A percentile compares a stretch with the other conserved stretches of the same genome.
These are phyloP conservation scores for Idris sp. DNA, from an alignment of 1,140 invertebrate species.

Conservation along the genomic window DNA sequence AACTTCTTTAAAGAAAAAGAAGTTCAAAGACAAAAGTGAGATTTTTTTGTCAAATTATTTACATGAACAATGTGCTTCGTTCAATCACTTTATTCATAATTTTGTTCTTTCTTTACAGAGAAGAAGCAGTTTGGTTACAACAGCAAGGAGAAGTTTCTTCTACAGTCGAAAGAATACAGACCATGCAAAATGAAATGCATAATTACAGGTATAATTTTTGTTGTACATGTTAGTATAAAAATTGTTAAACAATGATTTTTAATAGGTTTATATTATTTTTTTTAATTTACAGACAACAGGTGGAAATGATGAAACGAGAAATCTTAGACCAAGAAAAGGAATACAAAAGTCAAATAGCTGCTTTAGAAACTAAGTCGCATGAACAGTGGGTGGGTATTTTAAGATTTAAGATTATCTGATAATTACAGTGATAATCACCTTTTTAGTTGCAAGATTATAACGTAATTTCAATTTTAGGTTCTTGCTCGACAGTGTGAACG, in stretches of 20 bases:
- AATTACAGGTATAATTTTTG: slow-evolving; percentile 82
- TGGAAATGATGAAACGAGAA: slow-evolving; percentile 86
- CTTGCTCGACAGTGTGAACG: slow-evolving; percentile 85
- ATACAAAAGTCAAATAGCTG: slow-evolving; percentile 85
- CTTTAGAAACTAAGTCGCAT: slow-evolving; percentile 86
- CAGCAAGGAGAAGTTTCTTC: slow-evolving; percentile 90
- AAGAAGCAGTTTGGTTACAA: slow-evolving; percentile 89
- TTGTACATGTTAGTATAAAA: not conserved
- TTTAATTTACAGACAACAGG: slow-evolving; percentile 78
- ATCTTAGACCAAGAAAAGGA: slow-evolving; percentile 88
- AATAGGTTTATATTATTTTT: too few species aligned
- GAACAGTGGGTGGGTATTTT: slow-evolving; percentile 83
- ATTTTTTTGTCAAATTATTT: too few species aligned
- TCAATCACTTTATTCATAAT: too few species aligned
- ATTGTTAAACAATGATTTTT: too few species aligned
- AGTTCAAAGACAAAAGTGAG: slow-evolving; percentile 88
- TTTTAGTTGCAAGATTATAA: too few species aligned
- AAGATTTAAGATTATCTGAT: slow-evolving; percentile 2
- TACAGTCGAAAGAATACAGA: slow-evolving; percentile 86
- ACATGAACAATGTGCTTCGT: too few species aligned
- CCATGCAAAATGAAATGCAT: slow-evolving; percentile 88
- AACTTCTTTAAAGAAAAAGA: slow-evolving; percentile 94
- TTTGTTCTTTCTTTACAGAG: slow-evolving; percentile 78
- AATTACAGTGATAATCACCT: not conserved
- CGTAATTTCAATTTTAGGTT: slow-evolving; percentile 73